Base-by-base conservation (phyloP, 2,888 invertebrate genomes). In the Polyommatus iphigenia region DNA sequence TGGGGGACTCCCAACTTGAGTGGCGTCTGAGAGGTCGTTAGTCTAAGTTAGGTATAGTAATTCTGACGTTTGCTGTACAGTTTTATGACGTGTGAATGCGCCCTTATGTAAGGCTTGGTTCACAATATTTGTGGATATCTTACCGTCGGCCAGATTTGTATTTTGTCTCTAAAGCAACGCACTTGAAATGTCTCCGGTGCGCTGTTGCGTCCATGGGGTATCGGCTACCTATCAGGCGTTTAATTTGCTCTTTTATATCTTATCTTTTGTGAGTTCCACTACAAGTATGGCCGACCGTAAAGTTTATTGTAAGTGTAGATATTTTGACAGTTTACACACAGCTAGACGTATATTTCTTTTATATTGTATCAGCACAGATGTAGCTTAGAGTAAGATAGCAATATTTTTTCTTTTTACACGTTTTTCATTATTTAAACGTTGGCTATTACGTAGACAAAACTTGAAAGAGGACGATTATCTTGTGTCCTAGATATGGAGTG, bases 51-150 rank as follows among this genome's bases (percentile, higher is more conserved):
- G 62, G 24, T 62, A 62, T 59, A 62, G 62, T 62, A 20, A 62
- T 62, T 24, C 24, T 62, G 62, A 62, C 62, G 62, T 24, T 59
- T 59, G 62, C 24, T 62, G 62, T 62, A 62, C 24, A 62, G 62
- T 24, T 24, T n/a, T 10, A 10, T 13, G 62, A 62, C 24, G 24
- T 62, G 62, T 24, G 62, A 62, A 24, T 62, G 24, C 62, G 62
- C 62, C 62, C 13, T 62, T 1, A 62, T 20, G 13, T 62, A 24
- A 62, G 62, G 24, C 13, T 62, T 3, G n/a, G 10, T 62, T 62
- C 24, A 24, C 24, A 24, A 62, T 62, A 10, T 62, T 10, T 20
- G 59, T 59, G 20, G 13, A 62, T 24, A 59, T 10, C 10, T 59
- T 20, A 20, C 20, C 20, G 20, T 59, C 8, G 10, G 59, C 59